A percentile compares a stretch with the other conserved stretches of the same genome.
Evolutionary conservation across 2,888 invertebrate genomes (phyloP).

Genomic region (Oscheius onirici): DNA sequence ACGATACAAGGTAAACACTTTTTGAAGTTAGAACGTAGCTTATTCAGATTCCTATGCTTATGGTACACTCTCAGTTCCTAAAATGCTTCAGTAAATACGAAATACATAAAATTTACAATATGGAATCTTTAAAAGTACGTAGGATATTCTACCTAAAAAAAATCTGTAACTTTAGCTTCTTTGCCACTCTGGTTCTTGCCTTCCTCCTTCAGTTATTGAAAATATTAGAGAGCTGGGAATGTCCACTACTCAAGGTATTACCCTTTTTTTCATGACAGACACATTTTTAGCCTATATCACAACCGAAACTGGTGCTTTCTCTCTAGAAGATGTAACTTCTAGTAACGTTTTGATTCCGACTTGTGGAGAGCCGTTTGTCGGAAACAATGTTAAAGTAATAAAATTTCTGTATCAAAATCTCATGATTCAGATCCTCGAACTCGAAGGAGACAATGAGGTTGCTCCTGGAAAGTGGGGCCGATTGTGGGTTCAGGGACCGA

Average conservation of each 20-base stretch:
- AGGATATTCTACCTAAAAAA: neutral
- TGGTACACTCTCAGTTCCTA: slow-evolving; percentile 43
- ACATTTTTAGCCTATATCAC: slow-evolving; percentile 37
- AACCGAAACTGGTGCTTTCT: slow-evolving; percentile 42
- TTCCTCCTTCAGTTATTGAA: slow-evolving; percentile 30
- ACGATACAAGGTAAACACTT: slow-evolving; percentile 42
- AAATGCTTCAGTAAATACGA: slow-evolving; percentile 51
- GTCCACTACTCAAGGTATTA: slow-evolving; percentile 41
- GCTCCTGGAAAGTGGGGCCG: slow-evolving; percentile 23
- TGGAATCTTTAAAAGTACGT: slow-evolving; percentile 42
- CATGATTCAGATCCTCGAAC: neutral
- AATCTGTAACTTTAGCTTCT: slow-evolving; percentile 34
- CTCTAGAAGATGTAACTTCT: slow-evolving; percentile 36
- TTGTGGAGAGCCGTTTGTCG: slow-evolving; percentile 37
- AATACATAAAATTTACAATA: slow-evolving; percentile 43
- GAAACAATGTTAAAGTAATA: slow-evolving; percentile 44
- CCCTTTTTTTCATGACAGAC: neutral
- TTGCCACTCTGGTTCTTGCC: slow-evolving; percentile 38
- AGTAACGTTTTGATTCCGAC: slow-evolving; percentile 13
- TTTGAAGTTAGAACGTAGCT: neutral
- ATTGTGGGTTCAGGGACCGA: slow-evolving; percentile 27
- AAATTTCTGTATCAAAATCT: too few relatives aligned
- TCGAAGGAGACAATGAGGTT: slow-evolving; percentile 1
- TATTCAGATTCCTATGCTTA: slow-evolving; percentile 38
- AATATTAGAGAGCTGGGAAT: slow-evolving; percentile 36